phyloP scores from a whole-genome alignment of 92 coral and sea anemone species.

The Bergia puertoricense region DNA sequence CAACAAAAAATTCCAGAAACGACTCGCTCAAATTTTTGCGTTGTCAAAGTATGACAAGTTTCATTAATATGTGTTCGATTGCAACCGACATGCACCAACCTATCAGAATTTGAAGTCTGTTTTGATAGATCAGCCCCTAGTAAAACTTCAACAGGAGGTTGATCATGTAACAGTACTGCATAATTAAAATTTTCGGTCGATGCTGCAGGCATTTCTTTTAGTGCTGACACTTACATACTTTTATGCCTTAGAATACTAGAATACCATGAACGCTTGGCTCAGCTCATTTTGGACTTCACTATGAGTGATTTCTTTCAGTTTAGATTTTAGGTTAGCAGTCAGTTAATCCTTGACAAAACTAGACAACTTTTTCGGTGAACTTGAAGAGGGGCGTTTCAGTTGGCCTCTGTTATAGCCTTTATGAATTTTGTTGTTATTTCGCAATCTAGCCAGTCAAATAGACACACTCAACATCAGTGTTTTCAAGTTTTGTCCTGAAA shows the following conservation, averaged over 20 bases:
- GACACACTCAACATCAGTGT: background rate
- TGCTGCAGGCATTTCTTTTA: conserved; percentile 5
- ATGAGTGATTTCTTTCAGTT: too few species aligned
- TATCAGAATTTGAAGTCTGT: background rate
- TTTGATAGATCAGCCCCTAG: background rate
- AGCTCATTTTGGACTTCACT: background rate
- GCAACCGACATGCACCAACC: background rate
- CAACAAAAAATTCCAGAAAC: conserved; percentile 22
- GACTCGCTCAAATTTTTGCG: background rate
- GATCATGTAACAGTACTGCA: background rate
- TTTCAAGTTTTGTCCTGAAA: too few species aligned
- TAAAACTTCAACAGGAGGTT: background rate
- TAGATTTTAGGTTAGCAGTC: background rate
- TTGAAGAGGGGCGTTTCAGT: background rate
- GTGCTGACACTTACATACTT: background rate
- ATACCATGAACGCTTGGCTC: background rate
- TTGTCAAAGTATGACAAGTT: background rate
- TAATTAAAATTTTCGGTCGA: background rate
- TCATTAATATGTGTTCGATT: background rate
- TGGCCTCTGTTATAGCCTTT: background rate
- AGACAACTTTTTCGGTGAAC: background rate
- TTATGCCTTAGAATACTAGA: background rate
- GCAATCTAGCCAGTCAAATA: too few species aligned
- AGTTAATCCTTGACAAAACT: background rate
- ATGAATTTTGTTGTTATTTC: too few species aligned